Evolutionary conservation across 2,888 invertebrate genomes (phyloP).

Genomic region (Empis livida): DNA sequence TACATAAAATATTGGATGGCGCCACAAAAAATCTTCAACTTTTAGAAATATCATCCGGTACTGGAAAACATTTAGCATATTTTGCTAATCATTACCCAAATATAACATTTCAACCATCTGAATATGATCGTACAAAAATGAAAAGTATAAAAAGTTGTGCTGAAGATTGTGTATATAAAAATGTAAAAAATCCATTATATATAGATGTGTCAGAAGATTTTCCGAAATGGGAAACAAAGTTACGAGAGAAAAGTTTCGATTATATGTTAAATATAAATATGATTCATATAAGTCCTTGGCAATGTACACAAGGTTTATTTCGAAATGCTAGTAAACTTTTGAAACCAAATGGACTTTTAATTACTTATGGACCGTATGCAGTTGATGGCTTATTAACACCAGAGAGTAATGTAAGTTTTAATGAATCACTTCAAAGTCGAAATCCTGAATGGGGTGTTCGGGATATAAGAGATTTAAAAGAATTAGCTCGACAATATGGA

Average conservation of each 20-base stretch:
- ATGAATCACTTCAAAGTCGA: slow-evolving; percentile 48
- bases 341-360: slow-evolving; percentile 54
- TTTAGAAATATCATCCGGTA: slow-evolving; percentile 68
- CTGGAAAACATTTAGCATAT: slow-evolving; percentile 67
- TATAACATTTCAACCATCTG: slow-evolving; percentile 69
- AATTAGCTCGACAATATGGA: slow-evolving; percentile 42
- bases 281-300: slow-evolving; percentile 72
- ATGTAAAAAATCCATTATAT: slow-evolving; percentile 50
- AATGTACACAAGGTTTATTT: slow-evolving; percentile 64
- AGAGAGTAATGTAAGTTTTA: slow-evolving; percentile 70
- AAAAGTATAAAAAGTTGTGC: slow-evolving; percentile 32
- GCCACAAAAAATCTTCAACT: slow-evolving; percentile 36
- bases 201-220: slow-evolving; percentile 50
- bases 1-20: slow-evolving; percentile 46
- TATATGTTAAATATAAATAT: slow-evolving; percentile 74
- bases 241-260: slow-evolving; percentile 45
- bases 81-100: slow-evolving; percentile 65
- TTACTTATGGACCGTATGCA: slow-evolving; percentile 79
- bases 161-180: slow-evolving; percentile 42
- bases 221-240: slow-evolving; percentile 22
- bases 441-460: slow-evolving; percentile 69
- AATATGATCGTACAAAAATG: slow-evolving; percentile 42
- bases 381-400: slow-evolving; percentile 66
- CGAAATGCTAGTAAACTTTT: slow-evolving; percentile 54
- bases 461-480: slow-evolving; percentile 55